phyloP scores from a whole-genome alignment of 2,113 vertebrate species.

The Pygoscelis antarcticus region DNA sequence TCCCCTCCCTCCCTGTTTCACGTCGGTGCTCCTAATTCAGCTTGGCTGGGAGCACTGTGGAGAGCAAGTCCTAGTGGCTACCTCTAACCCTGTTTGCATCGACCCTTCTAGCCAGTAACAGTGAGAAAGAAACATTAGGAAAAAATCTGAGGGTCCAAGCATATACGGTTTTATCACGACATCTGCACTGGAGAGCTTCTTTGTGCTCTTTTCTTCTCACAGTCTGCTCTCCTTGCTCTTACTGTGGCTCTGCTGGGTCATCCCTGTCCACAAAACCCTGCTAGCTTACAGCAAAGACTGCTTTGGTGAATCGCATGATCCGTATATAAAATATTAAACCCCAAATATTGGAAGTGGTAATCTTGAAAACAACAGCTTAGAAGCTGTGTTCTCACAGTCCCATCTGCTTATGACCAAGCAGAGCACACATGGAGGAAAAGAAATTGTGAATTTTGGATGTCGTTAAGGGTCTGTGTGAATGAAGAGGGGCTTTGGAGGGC shows the following conservation, averaged over 20 bases:
- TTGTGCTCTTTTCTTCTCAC: neutral
- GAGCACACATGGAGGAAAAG: neutral
- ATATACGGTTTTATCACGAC: rapidly evolving
- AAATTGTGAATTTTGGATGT: neutral
- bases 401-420: neutral
- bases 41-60: neutral
- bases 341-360: neutral
- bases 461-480: neutral
- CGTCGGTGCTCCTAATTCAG: neutral
- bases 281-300: neutral
- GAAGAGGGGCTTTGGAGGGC: neutral
- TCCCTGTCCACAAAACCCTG: neutral
- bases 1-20: neutral
- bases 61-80: neutral
- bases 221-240: neutral
- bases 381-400: neutral
- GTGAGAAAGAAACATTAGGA: neutral
- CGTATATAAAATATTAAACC: neutral
- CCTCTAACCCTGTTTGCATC: neutral
- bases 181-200: neutral
- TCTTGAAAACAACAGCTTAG: neutral
- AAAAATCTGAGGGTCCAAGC: neutral
- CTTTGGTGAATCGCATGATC: neutral
- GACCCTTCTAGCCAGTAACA: neutral
- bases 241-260: neutral